A percentile compares a stretch with the other conserved stretches of the same genome.
phyloP scores from a whole-genome alignment of 2,888 invertebrate species.

The Boloria euphrosyne region DNA sequence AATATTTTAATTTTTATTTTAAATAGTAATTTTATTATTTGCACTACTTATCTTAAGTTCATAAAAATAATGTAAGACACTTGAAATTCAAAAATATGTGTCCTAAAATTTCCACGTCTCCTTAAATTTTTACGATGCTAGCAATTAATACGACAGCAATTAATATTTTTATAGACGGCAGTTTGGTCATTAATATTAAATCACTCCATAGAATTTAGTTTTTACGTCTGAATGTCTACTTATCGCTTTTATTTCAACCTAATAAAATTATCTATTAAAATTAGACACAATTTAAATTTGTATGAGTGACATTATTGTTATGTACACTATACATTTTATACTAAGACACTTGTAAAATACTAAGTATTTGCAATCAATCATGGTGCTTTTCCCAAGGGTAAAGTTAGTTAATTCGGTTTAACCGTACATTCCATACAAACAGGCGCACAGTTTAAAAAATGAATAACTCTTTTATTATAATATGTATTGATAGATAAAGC shows the following conservation, averaged over 20 bases:
- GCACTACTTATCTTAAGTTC: too few relatives aligned
- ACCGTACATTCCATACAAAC: too few relatives aligned
- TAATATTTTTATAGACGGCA: conserved; percentile 74
- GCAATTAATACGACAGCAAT: conserved; percentile 61
- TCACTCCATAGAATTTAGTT: conserved; percentile 56
- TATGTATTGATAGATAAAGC: too few relatives aligned
- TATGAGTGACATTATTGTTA: too few relatives aligned
- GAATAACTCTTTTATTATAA: too few relatives aligned
- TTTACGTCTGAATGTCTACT: conserved; percentile 60
- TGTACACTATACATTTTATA: too few relatives aligned
- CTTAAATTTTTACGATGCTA: conserved; percentile 65
- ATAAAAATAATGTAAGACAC: background rate
- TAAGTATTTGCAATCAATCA: too few relatives aligned
- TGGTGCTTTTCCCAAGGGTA: too few relatives aligned
- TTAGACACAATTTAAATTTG: background rate
- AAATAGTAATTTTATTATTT: background rate
- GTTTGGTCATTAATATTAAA: conserved; percentile 73
- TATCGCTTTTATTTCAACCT: conserved; percentile 50
- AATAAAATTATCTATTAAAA: conserved; percentile 16
- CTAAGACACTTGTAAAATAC: too few relatives aligned
- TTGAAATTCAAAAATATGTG: conserved; percentile 11
- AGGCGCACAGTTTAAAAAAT: too few relatives aligned
- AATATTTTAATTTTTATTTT: background rate
- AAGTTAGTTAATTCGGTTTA: too few relatives aligned
- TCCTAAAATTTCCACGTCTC: conserved; percentile 52